Conservation (phyloP, 2,113 vertebrate genomes). For the Phalacrocorax aristotelis region DNA sequence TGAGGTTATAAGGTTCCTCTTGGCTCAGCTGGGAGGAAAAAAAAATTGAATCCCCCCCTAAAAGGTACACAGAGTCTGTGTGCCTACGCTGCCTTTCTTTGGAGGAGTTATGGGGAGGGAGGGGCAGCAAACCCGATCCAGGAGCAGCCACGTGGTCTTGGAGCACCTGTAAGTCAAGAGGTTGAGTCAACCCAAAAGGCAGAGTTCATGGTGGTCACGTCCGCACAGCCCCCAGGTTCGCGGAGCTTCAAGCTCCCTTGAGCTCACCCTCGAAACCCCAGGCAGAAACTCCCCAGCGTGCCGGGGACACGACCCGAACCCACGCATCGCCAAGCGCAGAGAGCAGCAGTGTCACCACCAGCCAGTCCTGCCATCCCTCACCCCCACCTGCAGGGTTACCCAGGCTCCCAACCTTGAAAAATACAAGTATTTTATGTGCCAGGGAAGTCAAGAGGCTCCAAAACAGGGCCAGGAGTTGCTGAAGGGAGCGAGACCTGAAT, state of each 20-base stretch:
- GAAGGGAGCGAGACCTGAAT: fast-evolving
- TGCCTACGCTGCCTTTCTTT: not conserved
- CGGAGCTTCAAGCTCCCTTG: not conserved
- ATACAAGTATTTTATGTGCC: not conserved
- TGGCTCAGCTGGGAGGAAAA: too few species aligned
- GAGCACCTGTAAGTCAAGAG: not conserved
- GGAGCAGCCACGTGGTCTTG: not conserved
- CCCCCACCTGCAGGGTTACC: fast-evolving
- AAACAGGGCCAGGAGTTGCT: fast-evolving
- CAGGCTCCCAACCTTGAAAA: not conserved
- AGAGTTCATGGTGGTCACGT: fast-evolving
- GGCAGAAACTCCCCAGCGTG: fast-evolving
- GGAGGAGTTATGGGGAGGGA: not conserved
- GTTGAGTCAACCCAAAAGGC: not conserved
- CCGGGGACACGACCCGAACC: not conserved
- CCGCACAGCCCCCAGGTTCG: fast-evolving
- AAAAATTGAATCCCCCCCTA: too few species aligned
- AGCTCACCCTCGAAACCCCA: fast-evolving
- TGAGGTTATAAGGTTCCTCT: not conserved
- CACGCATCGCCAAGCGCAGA: fast-evolving
- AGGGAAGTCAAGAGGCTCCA: not conserved
- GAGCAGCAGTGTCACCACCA: not conserved
- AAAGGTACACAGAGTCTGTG: too few species aligned
- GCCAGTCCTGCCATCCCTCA: not conserved
- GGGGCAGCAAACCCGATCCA: not conserved